Percentiles rank a stretch among this genome's conserved stretches.
These are phyloP conservation scores for Myotis davidii DNA, from an alignment of 2,113 vertebrate species.

Conservation along the genomic window DNA sequence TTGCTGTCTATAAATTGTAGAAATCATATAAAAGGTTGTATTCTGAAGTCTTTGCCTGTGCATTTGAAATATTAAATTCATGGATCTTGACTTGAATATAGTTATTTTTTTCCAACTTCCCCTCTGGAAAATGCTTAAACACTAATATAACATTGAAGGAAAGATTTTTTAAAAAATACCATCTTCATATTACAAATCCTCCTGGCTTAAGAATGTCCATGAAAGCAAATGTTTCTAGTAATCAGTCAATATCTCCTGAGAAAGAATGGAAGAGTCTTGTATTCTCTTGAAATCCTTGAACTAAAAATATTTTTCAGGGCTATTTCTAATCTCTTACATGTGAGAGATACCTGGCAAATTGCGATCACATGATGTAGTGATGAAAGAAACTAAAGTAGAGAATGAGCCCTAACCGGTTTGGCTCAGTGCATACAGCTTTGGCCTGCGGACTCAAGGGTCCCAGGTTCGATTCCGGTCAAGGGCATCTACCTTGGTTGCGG, in stretches of 20 bases:
- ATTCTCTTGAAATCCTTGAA: slow-evolving; percentile 15
- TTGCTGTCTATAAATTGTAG: slow-evolving; percentile 55
- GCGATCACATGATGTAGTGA: neutral
- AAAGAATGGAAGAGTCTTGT: slow-evolving; percentile 42
- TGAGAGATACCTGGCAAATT: neutral
- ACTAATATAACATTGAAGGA: slow-evolving; percentile 69
- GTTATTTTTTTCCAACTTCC: slow-evolving; percentile 60
- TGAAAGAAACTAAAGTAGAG: neutral
- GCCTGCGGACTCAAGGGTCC: no score
- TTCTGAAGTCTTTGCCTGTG: slow-evolving; percentile 52
- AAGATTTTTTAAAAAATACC: slow-evolving; percentile 58
- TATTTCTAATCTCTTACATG: neutral
- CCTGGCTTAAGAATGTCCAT: slow-evolving; percentile 49
- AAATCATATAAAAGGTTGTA: slow-evolving; percentile 28
- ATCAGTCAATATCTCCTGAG: slow-evolving; percentile 54
- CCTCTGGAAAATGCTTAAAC: slow-evolving; percentile 77
- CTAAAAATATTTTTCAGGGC: neutral
- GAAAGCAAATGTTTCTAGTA: slow-evolving; percentile 59
- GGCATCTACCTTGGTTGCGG: no score
- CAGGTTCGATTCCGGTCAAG: no score
- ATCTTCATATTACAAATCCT: slow-evolving; percentile 78
- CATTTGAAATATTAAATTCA: slow-evolving; percentile 53
- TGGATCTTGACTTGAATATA: slow-evolving; percentile 51
- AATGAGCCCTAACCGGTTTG: neutral
- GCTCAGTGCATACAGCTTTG: no score